Base-by-base conservation (phyloP, 2,888 invertebrate species). In the Copidosoma aretas region DNA sequence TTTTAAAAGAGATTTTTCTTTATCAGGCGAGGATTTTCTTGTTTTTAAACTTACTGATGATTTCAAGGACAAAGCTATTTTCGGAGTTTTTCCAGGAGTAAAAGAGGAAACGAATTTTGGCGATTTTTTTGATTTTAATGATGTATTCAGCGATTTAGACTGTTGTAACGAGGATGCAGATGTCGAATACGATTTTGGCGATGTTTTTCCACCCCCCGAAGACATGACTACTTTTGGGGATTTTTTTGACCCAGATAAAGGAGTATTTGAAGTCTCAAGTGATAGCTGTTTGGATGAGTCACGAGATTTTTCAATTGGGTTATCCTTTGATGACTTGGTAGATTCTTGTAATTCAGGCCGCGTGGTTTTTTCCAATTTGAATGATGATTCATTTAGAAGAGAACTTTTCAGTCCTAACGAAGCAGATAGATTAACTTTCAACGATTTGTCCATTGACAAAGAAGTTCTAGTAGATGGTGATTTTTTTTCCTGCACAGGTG, bases 21-120 rank as follows among this genome's bases (percentile, higher is more conserved):
- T 59, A 49, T 25, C 41, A 24, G 49, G 21, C 19, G 32, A 32
- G 32, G 8, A 5, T 32, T 32, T 32, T 32, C 25, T 17, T n/a
- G 17, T 32, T 49, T 51, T 39, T 63, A 39, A 14, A 10, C 39
- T n/a, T 46, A 19, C 39, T 49, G 24, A 32, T 17, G 46, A 17
- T 12, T 66, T 64, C 41, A 32, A n/a, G 8, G 56, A 58, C 22
- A 56, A 41, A 53, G 17, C 49, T 21, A 43, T 24, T 56, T 57
- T 59, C 17, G n/a, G 22, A 53, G 69, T 69, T 52, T 64, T 62
- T n/a, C 63, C 70, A 1, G 61, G 56, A 19, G 68, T 68, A 41
- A 39, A 60, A 39, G 41, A 19, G 24, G 58, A 61, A 64, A 67
- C 54, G 22, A 69, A 61, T 54, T 71, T 66, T 21, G 71, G 68